phyloP scores from a whole-genome alignment of 2,797 vertebrate genomes.

The Macropus fuliginosus region DNA sequence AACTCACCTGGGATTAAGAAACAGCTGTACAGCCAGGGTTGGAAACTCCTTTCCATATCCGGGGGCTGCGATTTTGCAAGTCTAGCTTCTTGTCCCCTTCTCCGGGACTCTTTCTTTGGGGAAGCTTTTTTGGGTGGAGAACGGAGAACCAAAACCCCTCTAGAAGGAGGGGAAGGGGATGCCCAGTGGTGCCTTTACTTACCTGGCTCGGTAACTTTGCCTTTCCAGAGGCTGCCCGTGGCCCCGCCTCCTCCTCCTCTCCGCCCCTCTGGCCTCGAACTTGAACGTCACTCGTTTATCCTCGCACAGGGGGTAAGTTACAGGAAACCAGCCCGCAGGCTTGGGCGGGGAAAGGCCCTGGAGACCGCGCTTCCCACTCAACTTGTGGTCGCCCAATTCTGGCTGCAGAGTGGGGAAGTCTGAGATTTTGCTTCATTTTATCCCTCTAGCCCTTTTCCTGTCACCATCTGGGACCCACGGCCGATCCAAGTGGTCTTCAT shows the following conservation, averaged over 20 bases:
- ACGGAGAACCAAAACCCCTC: not conserved
- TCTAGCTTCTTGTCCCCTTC: not conserved
- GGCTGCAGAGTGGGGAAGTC: not conserved
- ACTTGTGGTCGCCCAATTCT: not conserved
- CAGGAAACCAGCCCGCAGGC: not conserved
- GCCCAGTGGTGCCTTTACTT: not conserved
- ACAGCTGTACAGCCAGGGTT: not conserved
- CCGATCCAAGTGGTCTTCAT: not conserved
- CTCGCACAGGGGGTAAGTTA: not conserved
- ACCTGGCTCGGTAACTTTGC: not conserved
- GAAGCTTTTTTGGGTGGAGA: not conserved
- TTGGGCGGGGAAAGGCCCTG: not conserved
- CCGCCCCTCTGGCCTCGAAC: not conserved
- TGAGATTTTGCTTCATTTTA: not conserved
- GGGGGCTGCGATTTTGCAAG: no score
- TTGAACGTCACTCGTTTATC: not conserved
- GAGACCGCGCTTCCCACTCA: not conserved
- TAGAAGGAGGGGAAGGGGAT: not conserved
- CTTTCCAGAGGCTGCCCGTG: fast-evolving
- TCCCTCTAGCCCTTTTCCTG: not conserved
- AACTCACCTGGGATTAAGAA: not conserved
- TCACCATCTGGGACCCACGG: not conserved
- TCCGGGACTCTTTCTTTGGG: not conserved
- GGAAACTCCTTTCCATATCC: not conserved
- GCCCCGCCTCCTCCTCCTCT: not conserved